Percentiles rank a stretch among this genome's conserved stretches.
These are phyloP conservation scores for Chrysopilus asiliformis DNA, from an alignment of 2,888 invertebrate species.

Conservation along the genomic window DNA sequence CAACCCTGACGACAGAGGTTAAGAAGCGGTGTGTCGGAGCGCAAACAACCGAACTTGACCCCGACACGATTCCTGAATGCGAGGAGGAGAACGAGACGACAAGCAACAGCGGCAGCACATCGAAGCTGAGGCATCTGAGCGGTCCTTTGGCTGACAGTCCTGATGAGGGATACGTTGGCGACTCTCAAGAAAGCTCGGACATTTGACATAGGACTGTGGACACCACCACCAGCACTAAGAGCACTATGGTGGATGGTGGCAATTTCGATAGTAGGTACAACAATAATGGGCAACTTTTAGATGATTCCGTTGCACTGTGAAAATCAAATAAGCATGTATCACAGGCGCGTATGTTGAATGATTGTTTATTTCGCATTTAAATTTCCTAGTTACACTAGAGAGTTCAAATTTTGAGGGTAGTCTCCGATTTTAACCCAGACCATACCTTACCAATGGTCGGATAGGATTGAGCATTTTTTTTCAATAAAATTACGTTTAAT, in stretches of 20 bases:
- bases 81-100: slow-evolving; percentile 38
- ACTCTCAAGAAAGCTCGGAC: slow-evolving; percentile 50
- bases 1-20: slow-evolving; percentile 29
- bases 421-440: too few species aligned
- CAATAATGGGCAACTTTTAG: too few species aligned
- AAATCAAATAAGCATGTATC: too few species aligned
- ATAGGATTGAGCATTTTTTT: too few species aligned
- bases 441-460: too few species aligned
- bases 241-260: too few species aligned
- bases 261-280: too few species aligned
- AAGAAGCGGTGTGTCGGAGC: slow-evolving; percentile 46
- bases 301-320: slow-evolving; percentile 33
- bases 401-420: too few species aligned
- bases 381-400: too few species aligned
- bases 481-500: too few species aligned
- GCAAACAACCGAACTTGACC: slow-evolving; percentile 43
- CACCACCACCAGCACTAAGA: slow-evolving; percentile 2
- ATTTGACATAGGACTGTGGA: slow-evolving; percentile 42
- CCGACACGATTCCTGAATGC: slow-evolving; percentile 33
- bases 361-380: too few species aligned
- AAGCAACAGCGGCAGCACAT: slow-evolving; percentile 38
- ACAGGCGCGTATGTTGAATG: too few species aligned
- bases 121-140: slow-evolving; percentile 39
- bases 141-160: slow-evolving; percentile 60
- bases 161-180: slow-evolving; percentile 79